phyloP scores from a whole-genome alignment of 2,797 vertebrate genomes.

The Cottoperca gobio region DNA sequence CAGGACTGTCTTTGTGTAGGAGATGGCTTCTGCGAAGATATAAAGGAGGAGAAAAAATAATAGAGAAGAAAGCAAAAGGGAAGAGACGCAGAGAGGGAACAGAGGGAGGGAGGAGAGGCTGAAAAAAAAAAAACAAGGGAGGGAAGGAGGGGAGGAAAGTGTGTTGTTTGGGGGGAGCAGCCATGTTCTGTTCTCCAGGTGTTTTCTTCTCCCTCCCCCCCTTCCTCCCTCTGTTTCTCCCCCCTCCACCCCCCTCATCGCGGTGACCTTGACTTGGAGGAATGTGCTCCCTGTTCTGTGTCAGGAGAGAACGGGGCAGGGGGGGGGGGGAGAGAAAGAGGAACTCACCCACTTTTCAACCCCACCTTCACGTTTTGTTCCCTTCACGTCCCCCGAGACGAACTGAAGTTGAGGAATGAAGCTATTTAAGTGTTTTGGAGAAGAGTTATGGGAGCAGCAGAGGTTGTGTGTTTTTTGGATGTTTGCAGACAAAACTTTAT shows the following conservation, averaged over 20 bases:
- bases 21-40: conserved; percentile 44
- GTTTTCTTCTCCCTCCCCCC: conserved; percentile 69
- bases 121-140: not conserved
- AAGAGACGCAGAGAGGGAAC: not conserved
- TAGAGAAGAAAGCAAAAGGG: not conserved
- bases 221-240: conserved; percentile 35
- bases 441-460: conserved; percentile 24
- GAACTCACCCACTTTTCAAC: conserved; percentile 57
- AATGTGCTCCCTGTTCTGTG: conserved; percentile 81
- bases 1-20: conserved; percentile 53
- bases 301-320: conserved; percentile 53
- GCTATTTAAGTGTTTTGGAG: conserved; percentile 9
- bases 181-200: conserved; percentile 78
- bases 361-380: conserved; percentile 47
- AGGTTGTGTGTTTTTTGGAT: conserved; percentile 21
- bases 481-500: conserved; percentile 39
- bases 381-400: not conserved
- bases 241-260: conserved; percentile 44
- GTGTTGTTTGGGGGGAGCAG: conserved; percentile 32
- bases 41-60: conserved; percentile 15
- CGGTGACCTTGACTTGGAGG: conserved; percentile 81
- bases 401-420: conserved; percentile 13
- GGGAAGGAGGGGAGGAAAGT: conserved; percentile 21
- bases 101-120: not conserved
- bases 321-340: conserved; percentile 32